A percentile compares a stretch with the other conserved stretches of the same genome.
These are phyloP conservation scores for Stenodema calcarata DNA, from an alignment of 2,888 invertebrate genomes.

Conservation along the genomic window DNA sequence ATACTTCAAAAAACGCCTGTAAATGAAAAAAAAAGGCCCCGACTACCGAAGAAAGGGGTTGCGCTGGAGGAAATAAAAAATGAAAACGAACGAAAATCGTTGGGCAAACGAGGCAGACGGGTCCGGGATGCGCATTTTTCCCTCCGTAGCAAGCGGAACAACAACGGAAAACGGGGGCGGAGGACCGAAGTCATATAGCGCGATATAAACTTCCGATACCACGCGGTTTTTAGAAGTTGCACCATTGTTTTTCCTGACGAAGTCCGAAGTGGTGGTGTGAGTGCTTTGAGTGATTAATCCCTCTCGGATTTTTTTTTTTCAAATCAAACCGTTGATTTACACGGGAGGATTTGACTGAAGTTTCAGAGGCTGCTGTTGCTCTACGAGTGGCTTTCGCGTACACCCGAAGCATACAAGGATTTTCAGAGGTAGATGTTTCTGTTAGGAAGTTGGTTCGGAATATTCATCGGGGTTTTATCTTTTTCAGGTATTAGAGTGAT, in stretches of 20 bases:
- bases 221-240: slow-evolving; percentile 5
- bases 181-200: background rate
- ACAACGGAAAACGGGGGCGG: background rate
- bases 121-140: background rate
- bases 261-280: background rate
- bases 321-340: background rate
- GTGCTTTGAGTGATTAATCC: slow-evolving; percentile 15
- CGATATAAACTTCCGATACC: slow-evolving; percentile 16
- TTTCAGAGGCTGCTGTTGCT: background rate
- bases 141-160: background rate
- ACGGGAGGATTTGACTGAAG: background rate
- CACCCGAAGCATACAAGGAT: background rate
- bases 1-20: background rate
- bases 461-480: too few relatives aligned
- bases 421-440: background rate
- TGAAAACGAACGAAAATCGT: background rate
- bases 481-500: background rate
- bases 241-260: background rate
- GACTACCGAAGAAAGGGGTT: background rate
- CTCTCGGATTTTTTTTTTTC: background rate
- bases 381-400: background rate
- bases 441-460: too few relatives aligned
- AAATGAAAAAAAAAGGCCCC: background rate
- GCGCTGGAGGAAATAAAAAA: background rate
- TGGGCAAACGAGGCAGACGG: background rate